Evolutionary conservation across 2,888 invertebrate genomes (phyloP), one percentile per base, ranked within the genome.

Genomic region (Formica aserva): DNA sequence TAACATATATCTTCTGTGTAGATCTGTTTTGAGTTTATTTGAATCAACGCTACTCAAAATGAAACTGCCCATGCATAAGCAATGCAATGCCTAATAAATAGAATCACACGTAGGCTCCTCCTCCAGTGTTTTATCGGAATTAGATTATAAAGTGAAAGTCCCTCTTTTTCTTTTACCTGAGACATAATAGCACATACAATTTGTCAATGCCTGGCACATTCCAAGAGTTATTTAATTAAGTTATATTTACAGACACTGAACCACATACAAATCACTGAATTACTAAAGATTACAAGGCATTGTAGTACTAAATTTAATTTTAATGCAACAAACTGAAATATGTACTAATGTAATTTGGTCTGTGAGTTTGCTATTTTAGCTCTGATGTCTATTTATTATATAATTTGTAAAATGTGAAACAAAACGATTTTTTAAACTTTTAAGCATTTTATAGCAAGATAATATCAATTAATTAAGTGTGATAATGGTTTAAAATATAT

Each of bases 401-500:
- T 15, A 77, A 77, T 77, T 55, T 52, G 15, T 38, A 55, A 26
- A 65, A 52, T 11, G 29, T 29, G n/a, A 22, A 69, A 77, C 15
- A 18, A 29, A 67, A 66, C 5, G 5, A 18, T 77, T 69, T 38
- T 38, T 77, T 41, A 29, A 77, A 57, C 26, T 63, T 48, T 52
- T 52, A 52, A 62, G 18, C 35, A 63, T 52, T 77, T 76, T 11
- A 65, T 15, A 69, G 15, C 57, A 11, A 69, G 18, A 41, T 6
- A 75, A 75, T 67, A 76, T 76, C 65, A 35, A 66, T 67, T 13
- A 65, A 83, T 83, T 87, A 84, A 83, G 74, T 22, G 83, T 22
- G 83, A 86, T 83, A 81, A 82, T 81, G 67, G 74, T 72, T 87
- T 63, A 74, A 85, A 88, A 88, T 26, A 26, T 26, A 26, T 81